These are phyloP conservation scores for Eospalax fontanierii DNA, from an alignment of 2,797 vertebrate genomes.

Conservation along the genomic window DNA sequence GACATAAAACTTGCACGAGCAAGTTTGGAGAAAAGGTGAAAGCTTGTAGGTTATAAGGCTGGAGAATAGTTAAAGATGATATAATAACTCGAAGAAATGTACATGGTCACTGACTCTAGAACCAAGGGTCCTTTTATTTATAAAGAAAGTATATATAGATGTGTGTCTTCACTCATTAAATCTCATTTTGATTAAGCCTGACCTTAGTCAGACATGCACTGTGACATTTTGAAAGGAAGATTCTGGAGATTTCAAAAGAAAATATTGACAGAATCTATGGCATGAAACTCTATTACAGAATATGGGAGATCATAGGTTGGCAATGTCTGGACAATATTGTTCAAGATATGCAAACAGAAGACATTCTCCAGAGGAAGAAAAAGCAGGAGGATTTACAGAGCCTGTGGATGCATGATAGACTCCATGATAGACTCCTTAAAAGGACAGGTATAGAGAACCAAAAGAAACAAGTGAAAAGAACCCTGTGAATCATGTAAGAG, in stretches of 20 bases:
- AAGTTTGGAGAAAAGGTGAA: background rate
- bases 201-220: slow-evolving; percentile 20
- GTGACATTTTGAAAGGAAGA: slow-evolving; percentile 58
- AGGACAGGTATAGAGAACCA: background rate
- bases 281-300: slow-evolving; percentile 11
- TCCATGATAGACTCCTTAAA: slow-evolving; percentile 42
- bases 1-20: too few relatives aligned
- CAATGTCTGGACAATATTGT: slow-evolving; percentile 24
- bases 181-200: slow-evolving; percentile 53
- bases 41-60: fast-evolving
- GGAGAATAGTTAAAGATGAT: background rate
- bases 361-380: background rate
- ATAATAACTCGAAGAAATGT: background rate
- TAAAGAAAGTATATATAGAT: background rate
- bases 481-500: background rate
- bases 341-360: background rate
- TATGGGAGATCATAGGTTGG: slow-evolving; percentile 36
- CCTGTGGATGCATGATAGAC: background rate
- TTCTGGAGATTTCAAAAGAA: slow-evolving; percentile 45
- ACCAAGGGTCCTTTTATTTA: background rate
- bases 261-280: slow-evolving; percentile 53
- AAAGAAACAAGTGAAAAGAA: background rate
- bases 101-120: background rate
- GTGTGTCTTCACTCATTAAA: background rate
- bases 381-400: background rate